A percentile compares a stretch with the other conserved stretches of the same genome.
These are phyloP conservation scores for Amazona ochrocephala DNA, from an alignment of 2,797 vertebrate species.

Conservation along the genomic window DNA sequence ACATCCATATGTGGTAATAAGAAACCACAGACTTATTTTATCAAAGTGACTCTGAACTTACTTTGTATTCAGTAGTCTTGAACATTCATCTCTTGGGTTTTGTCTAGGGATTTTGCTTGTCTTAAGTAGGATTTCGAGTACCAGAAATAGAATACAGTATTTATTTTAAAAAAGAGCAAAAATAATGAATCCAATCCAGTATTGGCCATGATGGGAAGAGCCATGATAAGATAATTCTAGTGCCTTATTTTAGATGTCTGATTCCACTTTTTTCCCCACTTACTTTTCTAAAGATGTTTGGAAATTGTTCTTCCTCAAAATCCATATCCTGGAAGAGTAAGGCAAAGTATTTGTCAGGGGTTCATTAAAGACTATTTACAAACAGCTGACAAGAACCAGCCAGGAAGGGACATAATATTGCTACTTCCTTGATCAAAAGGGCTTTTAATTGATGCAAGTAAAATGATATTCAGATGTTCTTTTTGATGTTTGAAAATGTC, in stretches of 20 bases:
- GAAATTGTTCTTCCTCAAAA: neutral
- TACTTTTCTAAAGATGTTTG: neutral
- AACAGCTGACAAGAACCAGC: neutral
- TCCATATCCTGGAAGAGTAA: neutral
- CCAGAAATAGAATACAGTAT: neutral
- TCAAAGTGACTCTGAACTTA: slow-evolving; percentile 62
- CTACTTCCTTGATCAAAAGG: neutral
- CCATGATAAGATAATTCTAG: neutral
- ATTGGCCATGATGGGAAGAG: neutral
- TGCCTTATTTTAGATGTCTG: neutral
- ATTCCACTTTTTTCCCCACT: accelerated
- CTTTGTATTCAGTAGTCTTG: slow-evolving; percentile 44
- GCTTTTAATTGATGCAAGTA: neutral
- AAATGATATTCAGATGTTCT: neutral
- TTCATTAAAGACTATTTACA: neutral
- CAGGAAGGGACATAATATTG: neutral
- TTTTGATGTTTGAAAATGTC: neutral
- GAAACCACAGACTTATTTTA: slow-evolving; percentile 62
- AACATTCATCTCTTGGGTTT: slow-evolving; percentile 53
- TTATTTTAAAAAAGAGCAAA: neutral
- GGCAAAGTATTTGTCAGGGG: neutral
- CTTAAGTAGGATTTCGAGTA: slow-evolving; percentile 42
- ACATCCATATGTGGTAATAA: slow-evolving; percentile 56
- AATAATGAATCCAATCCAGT: neutral
- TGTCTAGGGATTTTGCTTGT: slow-evolving; percentile 58